Evolutionary conservation across 37 sponge, comb jelly and placozoan genomes (phyloP).

Genomic region (Spongilla lacustris): DNA sequence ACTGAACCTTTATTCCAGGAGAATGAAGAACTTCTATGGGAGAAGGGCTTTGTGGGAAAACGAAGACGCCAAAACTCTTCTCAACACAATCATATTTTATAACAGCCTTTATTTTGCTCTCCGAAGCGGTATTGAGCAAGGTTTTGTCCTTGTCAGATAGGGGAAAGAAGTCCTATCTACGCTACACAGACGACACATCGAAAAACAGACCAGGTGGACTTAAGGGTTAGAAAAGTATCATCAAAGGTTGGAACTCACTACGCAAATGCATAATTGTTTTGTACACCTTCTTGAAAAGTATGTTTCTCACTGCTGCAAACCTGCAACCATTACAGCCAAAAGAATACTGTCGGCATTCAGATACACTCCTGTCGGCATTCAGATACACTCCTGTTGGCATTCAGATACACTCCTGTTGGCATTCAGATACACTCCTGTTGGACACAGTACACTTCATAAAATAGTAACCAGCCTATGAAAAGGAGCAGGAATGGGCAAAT

Average conservation of each 20-base stretch:
- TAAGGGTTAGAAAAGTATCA: slow-evolving; percentile 26
- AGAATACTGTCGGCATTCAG: background rate
- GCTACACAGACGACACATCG: slow-evolving; percentile 34
- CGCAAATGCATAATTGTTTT: slow-evolving; percentile 20
- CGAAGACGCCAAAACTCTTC: slow-evolving; percentile 13
- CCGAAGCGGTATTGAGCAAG: slow-evolving; percentile 51
- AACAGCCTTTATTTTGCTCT: slow-evolving; percentile 53
- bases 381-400: too few species aligned
- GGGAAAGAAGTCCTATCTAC: slow-evolving; percentile 25
- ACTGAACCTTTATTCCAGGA: slow-evolving; percentile 27
- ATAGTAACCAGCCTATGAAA: background rate
- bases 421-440: slow-evolving; percentile 7
- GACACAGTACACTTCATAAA: slow-evolving; percentile 3
- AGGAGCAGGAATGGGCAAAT: slow-evolving; percentile 19
- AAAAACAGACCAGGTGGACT: slow-evolving; percentile 53
- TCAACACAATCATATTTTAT: slow-evolving; percentile 34
- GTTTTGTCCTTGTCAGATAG: slow-evolving; percentile 22
- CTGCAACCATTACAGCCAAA: background rate
- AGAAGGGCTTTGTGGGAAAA: slow-evolving; percentile 31
- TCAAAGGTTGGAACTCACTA: slow-evolving; percentile 32
- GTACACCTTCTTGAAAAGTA: slow-evolving; percentile 15
- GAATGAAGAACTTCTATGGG: slow-evolving; percentile 38
- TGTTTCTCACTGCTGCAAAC: background rate
- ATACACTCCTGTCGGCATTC: too few species aligned
- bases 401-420: slow-evolving; percentile 26